Percentiles rank a stretch among this genome's conserved stretches.
These are phyloP conservation scores for Muraenolepis orangiensis DNA, from an alignment of 2,797 vertebrate species.

Conservation along the genomic window DNA sequence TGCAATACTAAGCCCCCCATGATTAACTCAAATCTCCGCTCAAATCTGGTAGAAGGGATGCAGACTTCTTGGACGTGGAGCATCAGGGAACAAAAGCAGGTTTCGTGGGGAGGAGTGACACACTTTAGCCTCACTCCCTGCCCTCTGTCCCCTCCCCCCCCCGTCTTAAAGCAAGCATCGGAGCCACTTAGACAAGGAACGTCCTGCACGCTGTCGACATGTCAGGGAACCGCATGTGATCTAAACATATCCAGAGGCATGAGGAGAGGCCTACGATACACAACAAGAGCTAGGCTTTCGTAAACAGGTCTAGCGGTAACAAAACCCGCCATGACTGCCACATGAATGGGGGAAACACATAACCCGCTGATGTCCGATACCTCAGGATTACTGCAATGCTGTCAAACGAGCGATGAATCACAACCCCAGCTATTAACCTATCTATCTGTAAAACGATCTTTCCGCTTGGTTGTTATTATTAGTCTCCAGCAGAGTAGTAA, in stretches of 20 bases:
- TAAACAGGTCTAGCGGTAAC: background rate
- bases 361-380: background rate
- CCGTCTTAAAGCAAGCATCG: background rate
- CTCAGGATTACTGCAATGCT: background rate
- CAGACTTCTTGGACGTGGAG: background rate
- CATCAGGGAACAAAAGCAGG: background rate
- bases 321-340: background rate
- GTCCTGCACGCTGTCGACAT: conserved; percentile 10
- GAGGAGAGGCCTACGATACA: background rate
- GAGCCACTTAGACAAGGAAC: conserved; percentile 20
- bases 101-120: background rate
- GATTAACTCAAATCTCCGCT: background rate
- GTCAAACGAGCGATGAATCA: background rate
- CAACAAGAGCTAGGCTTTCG: background rate
- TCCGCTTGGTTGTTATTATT: background rate
- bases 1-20: background rate
- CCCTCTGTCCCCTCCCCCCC: conserved; percentile 16
- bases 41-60: background rate
- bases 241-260: conserved; percentile 10
- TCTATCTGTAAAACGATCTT: background rate
- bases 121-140: conserved; percentile 7
- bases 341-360: background rate
- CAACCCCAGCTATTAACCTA: background rate
- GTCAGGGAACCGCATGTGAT: background rate
- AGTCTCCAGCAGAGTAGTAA: background rate